These are phyloP conservation scores for Microcebus ravelobensis DNA, from an alignment of 2,113 vertebrate species.

Conservation along the genomic window DNA sequence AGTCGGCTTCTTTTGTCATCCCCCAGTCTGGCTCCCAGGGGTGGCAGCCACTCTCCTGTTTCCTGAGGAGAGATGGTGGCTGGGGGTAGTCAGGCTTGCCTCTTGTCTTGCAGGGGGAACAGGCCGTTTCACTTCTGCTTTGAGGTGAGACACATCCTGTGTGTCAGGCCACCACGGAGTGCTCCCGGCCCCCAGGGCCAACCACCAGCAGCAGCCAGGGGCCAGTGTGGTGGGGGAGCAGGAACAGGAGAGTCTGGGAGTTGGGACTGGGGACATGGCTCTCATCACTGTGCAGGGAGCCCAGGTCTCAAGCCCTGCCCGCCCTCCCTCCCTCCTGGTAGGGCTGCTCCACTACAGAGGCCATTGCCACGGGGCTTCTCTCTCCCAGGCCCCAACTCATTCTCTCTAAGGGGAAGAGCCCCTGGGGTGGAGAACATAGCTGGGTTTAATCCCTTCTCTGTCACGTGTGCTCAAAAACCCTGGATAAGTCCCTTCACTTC, in stretches of 20 bases:
- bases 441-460: not conserved
- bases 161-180: not conserved
- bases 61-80: not conserved
- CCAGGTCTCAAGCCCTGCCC: not conserved
- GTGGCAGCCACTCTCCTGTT: not conserved
- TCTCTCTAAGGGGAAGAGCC: not conserved
- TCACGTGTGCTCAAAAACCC: not conserved
- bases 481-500: not conserved
- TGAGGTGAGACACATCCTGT: slow-evolving; percentile 61
- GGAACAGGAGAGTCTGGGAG: not conserved
- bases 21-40: not conserved
- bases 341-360: not conserved
- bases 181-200: not conserved
- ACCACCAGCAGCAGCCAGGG: not conserved
- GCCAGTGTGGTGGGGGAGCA: not conserved
- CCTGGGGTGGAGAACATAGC: not conserved
- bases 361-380: not conserved
- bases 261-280: not conserved
- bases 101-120: slow-evolving; percentile 12
- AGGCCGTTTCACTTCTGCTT: slow-evolving; percentile 65
- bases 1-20: not conserved
- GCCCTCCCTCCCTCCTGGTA: not conserved
- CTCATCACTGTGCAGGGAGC: not conserved
- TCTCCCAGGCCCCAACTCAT: not conserved
- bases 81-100: not conserved